Evolutionary conservation across 1,140 invertebrate species (phyloP).

Genomic region (Drosophila neocordata): DNA sequence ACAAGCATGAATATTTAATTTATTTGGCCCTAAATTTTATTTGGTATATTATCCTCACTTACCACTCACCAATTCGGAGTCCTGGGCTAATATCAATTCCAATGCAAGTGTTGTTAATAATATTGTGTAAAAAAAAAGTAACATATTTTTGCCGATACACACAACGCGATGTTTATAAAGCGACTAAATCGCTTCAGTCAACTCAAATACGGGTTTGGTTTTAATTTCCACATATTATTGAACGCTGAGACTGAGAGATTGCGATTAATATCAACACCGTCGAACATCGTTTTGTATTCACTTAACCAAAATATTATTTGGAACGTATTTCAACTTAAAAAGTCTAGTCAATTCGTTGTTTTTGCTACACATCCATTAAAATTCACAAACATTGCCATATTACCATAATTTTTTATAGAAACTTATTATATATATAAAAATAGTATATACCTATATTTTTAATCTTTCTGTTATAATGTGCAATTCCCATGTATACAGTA

Average conservation of each 20-base stretch:
- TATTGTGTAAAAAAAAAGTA: background rate
- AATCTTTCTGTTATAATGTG: too few relatives aligned
- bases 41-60: background rate
- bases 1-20: background rate
- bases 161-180: background rate
- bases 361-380: background rate
- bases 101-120: background rate
- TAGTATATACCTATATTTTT: background rate
- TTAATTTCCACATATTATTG: background rate
- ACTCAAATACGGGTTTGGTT: background rate
- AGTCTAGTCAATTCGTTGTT: background rate
- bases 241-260: background rate
- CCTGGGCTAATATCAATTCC: constrained; percentile 11
- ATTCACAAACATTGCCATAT: too few relatives aligned
- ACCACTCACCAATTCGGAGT: constrained; percentile 39
- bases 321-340: background rate
- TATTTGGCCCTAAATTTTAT: too few relatives aligned
- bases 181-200: background rate
- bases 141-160: background rate
- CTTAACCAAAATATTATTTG: background rate
- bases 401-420: too few relatives aligned
- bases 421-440: background rate
- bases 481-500: background rate
- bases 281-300: background rate
- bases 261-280: background rate